These are phyloP conservation scores for Saimiri boliviensis DNA, from an alignment of 2,113 vertebrate genomes.

Conservation along the genomic window DNA sequence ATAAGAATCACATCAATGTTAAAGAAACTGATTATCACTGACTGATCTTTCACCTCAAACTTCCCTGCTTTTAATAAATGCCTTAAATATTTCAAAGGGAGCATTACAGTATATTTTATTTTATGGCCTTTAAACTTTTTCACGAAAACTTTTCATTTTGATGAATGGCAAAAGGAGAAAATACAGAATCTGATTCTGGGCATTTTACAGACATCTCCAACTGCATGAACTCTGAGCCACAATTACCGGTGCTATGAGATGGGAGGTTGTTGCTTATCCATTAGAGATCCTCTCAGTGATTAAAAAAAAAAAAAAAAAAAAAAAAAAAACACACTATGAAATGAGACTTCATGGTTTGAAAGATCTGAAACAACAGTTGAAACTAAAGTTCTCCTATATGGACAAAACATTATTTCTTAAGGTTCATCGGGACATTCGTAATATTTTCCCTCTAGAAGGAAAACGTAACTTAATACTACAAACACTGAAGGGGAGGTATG, in stretches of 20 bases:
- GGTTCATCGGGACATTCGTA: background rate
- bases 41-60: slow-evolving; percentile 54
- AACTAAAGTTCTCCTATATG: background rate
- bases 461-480: background rate
- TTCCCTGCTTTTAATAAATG: slow-evolving; percentile 63
- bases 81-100: slow-evolving; percentile 52
- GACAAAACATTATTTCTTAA: background rate
- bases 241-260: background rate
- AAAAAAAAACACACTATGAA: background rate
- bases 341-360: background rate
- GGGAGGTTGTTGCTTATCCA: background rate
- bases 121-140: slow-evolving; percentile 36
- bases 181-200: background rate
- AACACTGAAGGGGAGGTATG: background rate
- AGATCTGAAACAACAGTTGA: background rate
- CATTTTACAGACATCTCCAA: slow-evolving; percentile 7
- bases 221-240: background rate
- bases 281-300: background rate
- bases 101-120: slow-evolving; percentile 55
- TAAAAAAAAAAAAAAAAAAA: background rate
- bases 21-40: slow-evolving; percentile 61
- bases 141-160: slow-evolving; percentile 55
- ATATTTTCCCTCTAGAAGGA: background rate
- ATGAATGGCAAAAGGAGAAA: slow-evolving; percentile 55
- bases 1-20: slow-evolving; percentile 57